Base-by-base conservation (phyloP, 2,113 vertebrate genomes). In the Labeo catla region DNA sequence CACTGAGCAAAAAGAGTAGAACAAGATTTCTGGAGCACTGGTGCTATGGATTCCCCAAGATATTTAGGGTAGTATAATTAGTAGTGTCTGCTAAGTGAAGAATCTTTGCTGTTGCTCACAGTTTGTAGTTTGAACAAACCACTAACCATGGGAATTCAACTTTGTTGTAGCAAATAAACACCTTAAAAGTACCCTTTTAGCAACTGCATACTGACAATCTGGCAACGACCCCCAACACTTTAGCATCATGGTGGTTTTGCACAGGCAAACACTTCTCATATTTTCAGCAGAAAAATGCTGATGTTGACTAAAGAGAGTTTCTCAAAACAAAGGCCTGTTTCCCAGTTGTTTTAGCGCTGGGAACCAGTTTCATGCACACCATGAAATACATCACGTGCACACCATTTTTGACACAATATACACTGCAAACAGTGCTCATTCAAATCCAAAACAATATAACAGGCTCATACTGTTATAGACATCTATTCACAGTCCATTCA, bases 401-500 rank as follows among this genome's bases (percentile, higher is more conserved):
- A 66, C 28, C 5, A 15, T 66, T 66, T 34, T 66, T 66, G 63
- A 28, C 12, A 15, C 45, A 76, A 49, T 28, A 49, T 49, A 49
- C 68, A 45, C 68, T 45, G 70, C 39, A 73, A 73, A 49, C 73
- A 76, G 73, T 28, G 73, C 45, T 76, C 6, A 76, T 76, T 76
- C 45, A 78, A 57, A 78, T 21, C 76, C 50, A 57, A 78, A 78
- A 78, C 76, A 36, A 78, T 52, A 54, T 39, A 83, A 39, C 47
- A 50, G 52, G 15, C 63, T 8, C 23, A 61, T 15, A 81, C 78
- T 65, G 57, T 81, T 39, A 45, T 6, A 63, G 77, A 34, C n/a
- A 2, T 66, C 43, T 81, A 66, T 82, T 82, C 59, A 66, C 54
- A 43, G n/a, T 80, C 57, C 78, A 65, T 81, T 65, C 63, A 77